phyloP scores from a whole-genome alignment of 2,113 vertebrate species.

The Callithrix jacchus region DNA sequence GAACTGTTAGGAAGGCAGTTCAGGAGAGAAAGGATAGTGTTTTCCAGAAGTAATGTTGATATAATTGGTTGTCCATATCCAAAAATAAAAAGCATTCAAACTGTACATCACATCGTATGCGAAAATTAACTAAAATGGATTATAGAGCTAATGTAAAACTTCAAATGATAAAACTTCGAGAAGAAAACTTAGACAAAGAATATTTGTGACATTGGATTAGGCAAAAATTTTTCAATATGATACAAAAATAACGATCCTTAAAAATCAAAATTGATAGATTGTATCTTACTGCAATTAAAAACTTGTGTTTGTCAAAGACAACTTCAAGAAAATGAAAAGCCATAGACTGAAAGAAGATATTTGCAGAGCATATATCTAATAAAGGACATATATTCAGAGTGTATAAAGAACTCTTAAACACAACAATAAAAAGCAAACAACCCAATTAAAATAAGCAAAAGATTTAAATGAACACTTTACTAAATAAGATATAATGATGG shows the following conservation, averaged over 20 bases:
- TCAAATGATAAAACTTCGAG: neutral
- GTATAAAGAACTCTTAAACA: neutral
- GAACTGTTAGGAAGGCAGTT: neutral
- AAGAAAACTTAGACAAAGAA: neutral
- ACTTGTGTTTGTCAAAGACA: neutral
- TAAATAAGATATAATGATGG: neutral
- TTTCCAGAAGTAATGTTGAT: neutral
- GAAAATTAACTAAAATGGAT: conserved; percentile 2
- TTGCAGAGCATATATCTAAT: neutral
- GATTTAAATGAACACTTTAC: neutral
- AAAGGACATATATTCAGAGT: neutral
- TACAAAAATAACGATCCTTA: neutral
- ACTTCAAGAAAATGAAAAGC: neutral
- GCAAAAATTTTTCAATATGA: neutral
- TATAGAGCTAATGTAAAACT: neutral
- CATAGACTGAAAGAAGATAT: neutral
- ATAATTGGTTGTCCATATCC: neutral
- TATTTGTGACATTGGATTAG: neutral
- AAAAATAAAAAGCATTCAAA: neutral
- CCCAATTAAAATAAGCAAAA: neutral
- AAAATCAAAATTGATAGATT: neutral
- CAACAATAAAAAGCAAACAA: neutral
- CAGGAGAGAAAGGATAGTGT: neutral
- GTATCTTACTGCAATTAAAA: neutral
- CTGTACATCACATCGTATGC: neutral